phyloP scores from a whole-genome alignment of 1,140 invertebrate genomes.

The Thalassaphorura encarpata region DNA sequence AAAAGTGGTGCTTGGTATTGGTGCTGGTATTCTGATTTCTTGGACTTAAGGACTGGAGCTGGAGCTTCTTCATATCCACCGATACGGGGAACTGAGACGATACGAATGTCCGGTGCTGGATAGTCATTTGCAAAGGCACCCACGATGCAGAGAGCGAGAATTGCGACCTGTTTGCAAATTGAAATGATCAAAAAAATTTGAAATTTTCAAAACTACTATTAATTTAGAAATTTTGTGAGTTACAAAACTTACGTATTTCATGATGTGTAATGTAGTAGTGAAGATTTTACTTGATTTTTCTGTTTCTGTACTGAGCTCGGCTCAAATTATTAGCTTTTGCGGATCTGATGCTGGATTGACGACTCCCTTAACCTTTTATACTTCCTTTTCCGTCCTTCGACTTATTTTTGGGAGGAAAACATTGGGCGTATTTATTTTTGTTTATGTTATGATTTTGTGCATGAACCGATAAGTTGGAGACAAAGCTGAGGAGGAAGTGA shows the following conservation, averaged over 20 bases:
- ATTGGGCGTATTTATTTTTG: no score
- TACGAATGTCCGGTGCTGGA: not conserved
- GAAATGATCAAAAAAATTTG: not conserved
- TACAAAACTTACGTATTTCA: no score
- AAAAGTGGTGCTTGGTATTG: not conserved
- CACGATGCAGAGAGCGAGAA: not conserved
- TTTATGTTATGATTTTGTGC: no score
- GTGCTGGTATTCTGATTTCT: not conserved
- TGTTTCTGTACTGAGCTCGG: not conserved
- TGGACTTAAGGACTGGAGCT: not conserved
- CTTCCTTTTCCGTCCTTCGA: no score
- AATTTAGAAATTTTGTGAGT: no score
- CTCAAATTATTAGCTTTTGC: no score
- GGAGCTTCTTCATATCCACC: not conserved
- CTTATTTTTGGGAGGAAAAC: no score
- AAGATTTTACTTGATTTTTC: not conserved
- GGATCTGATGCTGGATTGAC: no score
- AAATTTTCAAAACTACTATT: no score
- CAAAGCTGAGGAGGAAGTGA: no score
- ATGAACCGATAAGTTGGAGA: no score
- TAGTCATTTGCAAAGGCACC: not conserved
- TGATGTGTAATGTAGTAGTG: not conserved
- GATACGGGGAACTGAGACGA: not conserved
- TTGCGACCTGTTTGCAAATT: not conserved
- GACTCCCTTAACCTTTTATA: no score